Percentiles rank a stretch among this genome's conserved stretches.
Evolutionary conservation across 1,140 invertebrate species (phyloP).

Genomic region (Daktulosphaira vitifoliae): DNA sequence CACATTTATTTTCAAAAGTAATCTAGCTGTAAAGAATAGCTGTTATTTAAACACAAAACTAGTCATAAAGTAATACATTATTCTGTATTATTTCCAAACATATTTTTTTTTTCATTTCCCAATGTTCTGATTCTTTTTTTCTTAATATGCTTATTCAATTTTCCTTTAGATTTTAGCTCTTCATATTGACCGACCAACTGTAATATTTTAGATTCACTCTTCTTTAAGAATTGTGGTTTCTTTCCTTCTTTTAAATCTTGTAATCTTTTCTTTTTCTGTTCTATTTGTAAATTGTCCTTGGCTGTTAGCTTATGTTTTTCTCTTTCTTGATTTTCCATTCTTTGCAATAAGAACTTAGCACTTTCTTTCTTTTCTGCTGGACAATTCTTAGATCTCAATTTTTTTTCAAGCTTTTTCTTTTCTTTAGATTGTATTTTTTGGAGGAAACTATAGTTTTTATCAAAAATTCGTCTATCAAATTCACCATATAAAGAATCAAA

Average conservation of each 20-base stretch:
- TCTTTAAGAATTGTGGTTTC: slow-evolving; percentile 24
- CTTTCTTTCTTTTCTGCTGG: background rate
- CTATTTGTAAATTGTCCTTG: slow-evolving; percentile 2
- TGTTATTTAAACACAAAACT: no score
- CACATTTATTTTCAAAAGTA: no score
- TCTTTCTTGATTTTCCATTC: slow-evolving; percentile 11
- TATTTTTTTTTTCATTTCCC: slow-evolving; percentile 14
- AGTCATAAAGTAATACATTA: no score
- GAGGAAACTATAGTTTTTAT: slow-evolving; percentile 12
- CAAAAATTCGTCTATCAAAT: slow-evolving; percentile 20
- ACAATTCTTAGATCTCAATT: background rate
- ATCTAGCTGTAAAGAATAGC: no score
- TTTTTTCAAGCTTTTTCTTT: slow-evolving; percentile 10
- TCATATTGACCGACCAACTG: slow-evolving; percentile 22
- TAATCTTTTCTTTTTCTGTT: slow-evolving; percentile 2
- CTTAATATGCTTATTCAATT: slow-evolving; percentile 19
- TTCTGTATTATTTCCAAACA: background rate
- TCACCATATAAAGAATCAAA: slow-evolving; percentile 30
- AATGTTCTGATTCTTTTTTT: background rate
- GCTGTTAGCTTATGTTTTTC: slow-evolving; percentile 18
- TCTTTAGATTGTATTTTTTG: background rate
- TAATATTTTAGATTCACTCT: slow-evolving; percentile 19
- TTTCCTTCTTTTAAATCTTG: slow-evolving; percentile 9
- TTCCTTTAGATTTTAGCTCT: slow-evolving; percentile 14
- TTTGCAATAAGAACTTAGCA: slow-evolving; percentile 22